These are phyloP conservation scores for Alloplasta piceator DNA, from an alignment of 2,888 invertebrate genomes.

Conservation along the genomic window DNA sequence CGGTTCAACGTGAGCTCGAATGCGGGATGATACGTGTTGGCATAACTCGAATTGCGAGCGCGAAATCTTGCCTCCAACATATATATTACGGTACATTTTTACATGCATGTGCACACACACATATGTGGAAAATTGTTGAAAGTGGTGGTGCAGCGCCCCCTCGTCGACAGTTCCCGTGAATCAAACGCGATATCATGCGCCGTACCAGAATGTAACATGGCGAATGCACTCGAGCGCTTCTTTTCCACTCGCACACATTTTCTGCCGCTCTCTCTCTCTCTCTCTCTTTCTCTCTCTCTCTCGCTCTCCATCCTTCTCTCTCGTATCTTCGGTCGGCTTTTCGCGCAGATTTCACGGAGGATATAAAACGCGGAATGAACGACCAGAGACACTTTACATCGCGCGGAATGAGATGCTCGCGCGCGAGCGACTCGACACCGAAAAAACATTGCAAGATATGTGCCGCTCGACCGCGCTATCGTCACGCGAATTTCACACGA, in stretches of 20 bases:
- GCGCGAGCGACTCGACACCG: constrained; percentile 43
- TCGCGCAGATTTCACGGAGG: constrained; percentile 71
- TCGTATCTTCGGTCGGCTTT: constrained; percentile 65
- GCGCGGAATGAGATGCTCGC: constrained; percentile 49
- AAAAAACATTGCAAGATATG: constrained; percentile 55
- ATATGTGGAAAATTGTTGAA: too few relatives aligned
- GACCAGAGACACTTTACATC: constrained; percentile 73
- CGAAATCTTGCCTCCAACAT: constrained; percentile 16
- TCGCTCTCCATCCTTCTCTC: too few relatives aligned
- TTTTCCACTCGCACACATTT: constrained; percentile 22
- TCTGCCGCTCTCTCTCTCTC: too few relatives aligned
- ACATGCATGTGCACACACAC: constrained; percentile 35
- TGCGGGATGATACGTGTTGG: constrained; percentile 53
- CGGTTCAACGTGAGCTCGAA: too few relatives aligned
- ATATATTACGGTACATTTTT: too few relatives aligned
- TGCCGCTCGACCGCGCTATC: constrained; percentile 51
- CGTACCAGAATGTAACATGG: too few relatives aligned
- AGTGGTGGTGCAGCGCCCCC: constrained; percentile 42
- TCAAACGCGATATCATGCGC: constrained; percentile 58
- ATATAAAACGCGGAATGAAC: constrained; percentile 82
- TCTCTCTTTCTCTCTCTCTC: too few relatives aligned
- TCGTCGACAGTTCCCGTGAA: constrained; percentile 57
- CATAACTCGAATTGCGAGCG: constrained; percentile 56
- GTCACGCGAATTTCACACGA: constrained; percentile 57
- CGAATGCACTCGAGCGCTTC: constrained; percentile 34